A percentile compares a stretch with the other conserved stretches of the same genome.
Evolutionary conservation across 1,140 invertebrate species (phyloP).

Genomic region (Pseudomyrmex cubaensis): DNA sequence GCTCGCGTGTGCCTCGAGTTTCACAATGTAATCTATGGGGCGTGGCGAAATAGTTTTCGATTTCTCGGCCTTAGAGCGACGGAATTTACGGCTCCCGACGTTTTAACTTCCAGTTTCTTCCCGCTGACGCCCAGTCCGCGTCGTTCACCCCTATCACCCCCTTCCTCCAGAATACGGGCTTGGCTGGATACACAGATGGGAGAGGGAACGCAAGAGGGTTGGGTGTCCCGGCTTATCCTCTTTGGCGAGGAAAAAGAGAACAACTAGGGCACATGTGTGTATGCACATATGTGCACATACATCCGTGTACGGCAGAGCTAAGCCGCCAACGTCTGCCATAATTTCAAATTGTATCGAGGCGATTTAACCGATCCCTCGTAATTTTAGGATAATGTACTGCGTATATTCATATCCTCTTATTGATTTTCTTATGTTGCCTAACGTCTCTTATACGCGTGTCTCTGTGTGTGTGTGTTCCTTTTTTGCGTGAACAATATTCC

Average conservation of each 20-base stretch:
- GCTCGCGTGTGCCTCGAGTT: constrained; percentile 55
- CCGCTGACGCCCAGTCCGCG: constrained; percentile 9
- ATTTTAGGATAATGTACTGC: constrained; percentile 52
- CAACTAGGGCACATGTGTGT: constrained; percentile 20
- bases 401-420: constrained; percentile 21
- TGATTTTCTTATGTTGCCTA: constrained; percentile 27
- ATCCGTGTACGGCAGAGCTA: constrained; percentile 10
- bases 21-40: constrained; percentile 78
- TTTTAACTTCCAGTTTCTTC: constrained; percentile 72
- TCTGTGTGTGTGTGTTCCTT: background rate
- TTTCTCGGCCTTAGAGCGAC: constrained; percentile 72
- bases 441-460: background rate
- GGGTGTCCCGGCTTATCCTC: constrained; percentile 32
- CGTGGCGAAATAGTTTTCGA: constrained; percentile 80
- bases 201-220: no score
- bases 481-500: background rate
- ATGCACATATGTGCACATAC: constrained; percentile 12
- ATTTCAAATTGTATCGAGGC: constrained; percentile 59
- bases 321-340: constrained; percentile 49
- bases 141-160: constrained; percentile 15
- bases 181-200: no score
- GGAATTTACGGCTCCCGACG: constrained; percentile 73
- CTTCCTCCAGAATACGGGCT: no score
- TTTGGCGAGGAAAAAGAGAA: constrained; percentile 15
- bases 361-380: constrained; percentile 58